A percentile compares a stretch with the other conserved stretches of the same genome.
Conservation (phyloP, 2,113 vertebrate genomes). For the Desmodus rotundus region DNA sequence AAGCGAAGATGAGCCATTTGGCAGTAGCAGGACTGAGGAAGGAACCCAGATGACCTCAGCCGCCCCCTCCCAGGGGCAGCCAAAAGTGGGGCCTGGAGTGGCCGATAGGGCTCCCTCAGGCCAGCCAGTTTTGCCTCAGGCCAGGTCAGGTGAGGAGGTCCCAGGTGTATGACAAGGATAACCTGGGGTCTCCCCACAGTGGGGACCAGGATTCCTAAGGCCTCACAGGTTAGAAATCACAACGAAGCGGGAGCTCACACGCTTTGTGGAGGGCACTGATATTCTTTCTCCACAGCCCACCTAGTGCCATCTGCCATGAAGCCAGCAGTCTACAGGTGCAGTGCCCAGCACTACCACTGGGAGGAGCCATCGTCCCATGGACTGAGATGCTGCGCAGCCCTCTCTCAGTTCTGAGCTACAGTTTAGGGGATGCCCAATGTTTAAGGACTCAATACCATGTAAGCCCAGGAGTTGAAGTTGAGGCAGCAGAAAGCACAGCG, state of each 20-base stretch:
- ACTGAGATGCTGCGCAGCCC: background rate
- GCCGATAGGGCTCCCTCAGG: background rate
- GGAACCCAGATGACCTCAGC: background rate
- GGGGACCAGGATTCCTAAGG: background rate
- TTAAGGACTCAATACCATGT: background rate
- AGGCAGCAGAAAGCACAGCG: background rate
- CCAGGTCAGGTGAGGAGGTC: background rate
- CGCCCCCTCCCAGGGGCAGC: background rate
- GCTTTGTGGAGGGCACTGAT: background rate
- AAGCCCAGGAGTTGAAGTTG: background rate
- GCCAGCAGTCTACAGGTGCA: fast-evolving
- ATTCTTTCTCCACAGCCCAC: background rate
- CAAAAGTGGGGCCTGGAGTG: background rate
- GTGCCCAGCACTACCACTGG: background rate
- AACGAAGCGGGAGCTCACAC: background rate
- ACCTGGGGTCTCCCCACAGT: background rate
- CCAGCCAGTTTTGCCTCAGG: background rate
- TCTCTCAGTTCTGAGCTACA: background rate
- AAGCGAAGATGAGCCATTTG: background rate
- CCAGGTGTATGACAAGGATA: background rate
- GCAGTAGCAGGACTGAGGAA: background rate
- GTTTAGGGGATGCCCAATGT: background rate
- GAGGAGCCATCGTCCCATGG: background rate
- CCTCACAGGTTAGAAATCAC: background rate
- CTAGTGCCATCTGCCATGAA: background rate